Evolutionary conservation across 2,888 invertebrate genomes (phyloP).

Genomic region (Rhorus exstirpatorius): DNA sequence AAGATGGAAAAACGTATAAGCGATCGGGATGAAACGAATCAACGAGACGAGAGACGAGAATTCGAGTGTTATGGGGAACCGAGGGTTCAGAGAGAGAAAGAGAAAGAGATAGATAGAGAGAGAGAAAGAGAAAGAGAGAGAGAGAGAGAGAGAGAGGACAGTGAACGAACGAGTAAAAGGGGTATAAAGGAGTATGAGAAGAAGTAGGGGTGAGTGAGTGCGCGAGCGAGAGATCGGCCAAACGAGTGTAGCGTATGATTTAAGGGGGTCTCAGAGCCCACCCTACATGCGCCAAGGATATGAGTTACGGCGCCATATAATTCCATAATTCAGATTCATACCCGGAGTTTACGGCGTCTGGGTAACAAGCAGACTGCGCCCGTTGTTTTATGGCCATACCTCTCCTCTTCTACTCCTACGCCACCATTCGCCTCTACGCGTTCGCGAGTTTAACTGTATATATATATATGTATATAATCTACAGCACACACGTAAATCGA

Average conservation of each 20-base stretch:
- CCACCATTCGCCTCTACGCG: conserved; percentile 36
- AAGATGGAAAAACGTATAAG: background rate
- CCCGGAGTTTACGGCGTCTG: conserved; percentile 82
- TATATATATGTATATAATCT: conserved; percentile 30
- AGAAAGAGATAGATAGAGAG: background rate
- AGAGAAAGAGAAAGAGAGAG: conserved; percentile 4
- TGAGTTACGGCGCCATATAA: conserved; percentile 82
- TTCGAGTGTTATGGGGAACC: background rate
- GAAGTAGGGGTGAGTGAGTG: conserved; percentile 55
- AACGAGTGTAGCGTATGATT: conserved; percentile 80
- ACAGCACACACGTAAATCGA: conserved; percentile 34
- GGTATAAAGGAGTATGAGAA: conserved; percentile 33
- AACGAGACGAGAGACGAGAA: background rate
- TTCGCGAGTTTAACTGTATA: conserved; percentile 44
- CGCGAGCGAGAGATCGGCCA: conserved; percentile 72
- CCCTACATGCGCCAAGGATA: conserved; percentile 79
- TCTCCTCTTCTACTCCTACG: conserved; percentile 55
- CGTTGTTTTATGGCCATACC: conserved; percentile 79
- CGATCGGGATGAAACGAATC: conserved; percentile 1
- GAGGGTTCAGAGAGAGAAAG: background rate
- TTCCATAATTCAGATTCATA: conserved; percentile 83
- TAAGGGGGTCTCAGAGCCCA: conserved; percentile 78
- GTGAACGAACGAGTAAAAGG: conserved; percentile 19
- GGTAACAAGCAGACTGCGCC: conserved; percentile 82
- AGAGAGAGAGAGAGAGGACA: background rate